These are phyloP conservation scores for Cantharis rustica DNA, from an alignment of 2,888 invertebrate species.

Conservation along the genomic window DNA sequence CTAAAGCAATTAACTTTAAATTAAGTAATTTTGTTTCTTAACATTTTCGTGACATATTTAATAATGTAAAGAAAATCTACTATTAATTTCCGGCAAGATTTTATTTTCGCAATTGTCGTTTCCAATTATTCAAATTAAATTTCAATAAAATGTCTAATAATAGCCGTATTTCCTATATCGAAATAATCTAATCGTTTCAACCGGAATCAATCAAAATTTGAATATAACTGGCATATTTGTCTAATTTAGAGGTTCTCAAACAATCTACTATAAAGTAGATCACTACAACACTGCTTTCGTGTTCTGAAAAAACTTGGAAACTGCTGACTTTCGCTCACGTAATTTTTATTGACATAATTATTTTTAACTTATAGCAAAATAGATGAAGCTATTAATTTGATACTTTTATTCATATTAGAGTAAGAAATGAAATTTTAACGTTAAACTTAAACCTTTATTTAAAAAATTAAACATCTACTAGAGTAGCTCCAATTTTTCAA, in stretches of 20 bases:
- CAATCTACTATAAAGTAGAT: not conserved
- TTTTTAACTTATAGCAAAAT: not conserved
- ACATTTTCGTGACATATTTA: constrained; percentile 2
- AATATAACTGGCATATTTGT: not conserved
- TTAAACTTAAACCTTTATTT: no score
- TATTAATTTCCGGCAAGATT: not conserved
- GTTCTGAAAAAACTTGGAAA: not conserved
- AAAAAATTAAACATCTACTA: no score
- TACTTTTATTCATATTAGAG: not conserved
- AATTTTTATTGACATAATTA: not conserved
- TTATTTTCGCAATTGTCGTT: not conserved
- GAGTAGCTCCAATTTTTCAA: no score
- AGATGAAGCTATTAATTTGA: not conserved
- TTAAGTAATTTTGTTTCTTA: not conserved
- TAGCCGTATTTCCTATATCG: not conserved
- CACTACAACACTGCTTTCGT: not conserved
- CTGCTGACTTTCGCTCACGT: not conserved
- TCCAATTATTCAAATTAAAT: not conserved
- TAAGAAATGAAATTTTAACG: no score
- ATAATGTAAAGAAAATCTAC: not conserved
- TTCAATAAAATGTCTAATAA: not conserved
- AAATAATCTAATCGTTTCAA: not conserved
- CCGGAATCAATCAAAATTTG: not conserved
- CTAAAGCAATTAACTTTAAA: constrained; percentile 5
- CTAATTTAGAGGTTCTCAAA: not conserved